Base-by-base conservation (phyloP, 2,797 vertebrate genomes). In the Acropternis orthonyx region DNA sequence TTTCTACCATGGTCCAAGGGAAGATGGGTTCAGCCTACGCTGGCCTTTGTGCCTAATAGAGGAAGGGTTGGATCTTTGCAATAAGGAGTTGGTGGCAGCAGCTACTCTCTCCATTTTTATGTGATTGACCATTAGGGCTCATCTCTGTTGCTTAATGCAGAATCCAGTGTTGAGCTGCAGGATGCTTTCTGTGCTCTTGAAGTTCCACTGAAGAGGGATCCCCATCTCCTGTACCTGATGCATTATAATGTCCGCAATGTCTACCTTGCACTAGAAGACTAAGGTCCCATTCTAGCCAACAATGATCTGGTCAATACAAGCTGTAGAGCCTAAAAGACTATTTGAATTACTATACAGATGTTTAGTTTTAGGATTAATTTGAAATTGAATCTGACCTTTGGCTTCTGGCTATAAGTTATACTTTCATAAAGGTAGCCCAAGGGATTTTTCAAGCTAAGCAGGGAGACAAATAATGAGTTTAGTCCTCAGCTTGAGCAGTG, bases 191-290 rank as follows among this genome's bases (percentile, higher is more conserved):
- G 26, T 55, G 36, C 11, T 34, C 49, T 80, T 18, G 5, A 19
- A 7, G 52, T 76, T 72, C 34, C 4, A 8, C 13, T 7, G 19
- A n/a, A 68, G 49, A 23, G 67, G 10, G 51, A 59, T 17, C 19
- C n/a, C 18, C 0, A 0, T 22, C 44, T 76, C 19, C 15, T 9
- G 4, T 18, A 34, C 24, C 10, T 32, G 21, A 12, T 63, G 34
- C 12, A 6, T 32, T 37, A 3, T 14, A 51, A 26, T 1, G 0
- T 51, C 21, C 21, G 9, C 27, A 15, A 15, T 19, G 19, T 26
- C 34, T 87, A 59, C 10, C 12, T 55, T 48, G 55, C 9, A 17
- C 7, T 55, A 39, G 34, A 68, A 77, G 41, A 44, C 8, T 30
- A 62, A 92, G 7, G 3, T 82, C 16, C 34, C 10, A 4, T 71